A percentile compares a stretch with the other conserved stretches of the same genome.
Evolutionary conservation across 2,113 vertebrate species (phyloP).

Genomic region (Sula dactylatra): DNA sequence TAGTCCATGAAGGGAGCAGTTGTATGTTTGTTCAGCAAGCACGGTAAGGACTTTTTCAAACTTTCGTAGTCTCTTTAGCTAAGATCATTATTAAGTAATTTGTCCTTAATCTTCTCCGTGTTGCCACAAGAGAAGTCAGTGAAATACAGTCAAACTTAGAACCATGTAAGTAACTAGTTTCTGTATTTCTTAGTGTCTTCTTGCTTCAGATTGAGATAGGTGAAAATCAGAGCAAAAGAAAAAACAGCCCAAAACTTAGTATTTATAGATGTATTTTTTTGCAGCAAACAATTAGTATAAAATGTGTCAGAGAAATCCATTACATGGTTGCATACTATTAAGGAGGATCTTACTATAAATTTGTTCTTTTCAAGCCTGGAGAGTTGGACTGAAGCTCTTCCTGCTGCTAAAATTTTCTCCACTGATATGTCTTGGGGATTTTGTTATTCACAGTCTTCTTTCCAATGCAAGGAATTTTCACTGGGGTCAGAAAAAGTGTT

Average conservation of each 20-base stretch:
- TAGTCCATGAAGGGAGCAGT: background rate
- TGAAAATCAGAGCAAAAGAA: background rate
- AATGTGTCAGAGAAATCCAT: background rate
- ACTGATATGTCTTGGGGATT: background rate
- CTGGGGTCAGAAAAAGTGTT: background rate
- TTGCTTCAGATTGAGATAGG: background rate
- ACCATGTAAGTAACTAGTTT: background rate
- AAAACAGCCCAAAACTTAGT: background rate
- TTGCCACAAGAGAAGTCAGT: background rate
- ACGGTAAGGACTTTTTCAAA: background rate
- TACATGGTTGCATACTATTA: background rate
- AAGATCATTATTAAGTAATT: slow-evolving; percentile 1
- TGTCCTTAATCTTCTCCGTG: background rate
- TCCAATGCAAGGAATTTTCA: background rate
- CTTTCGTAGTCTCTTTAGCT: background rate
- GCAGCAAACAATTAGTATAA: background rate
- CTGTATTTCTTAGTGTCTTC: background rate
- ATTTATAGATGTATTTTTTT: background rate
- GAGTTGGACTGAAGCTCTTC: background rate
- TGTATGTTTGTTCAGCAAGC: slow-evolving; percentile 7
- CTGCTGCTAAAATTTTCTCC: background rate
- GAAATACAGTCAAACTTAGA: background rate
- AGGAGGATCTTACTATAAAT: background rate
- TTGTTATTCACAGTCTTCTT: background rate
- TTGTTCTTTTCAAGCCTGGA: background rate